Evolutionary conservation across 2,888 invertebrate genomes (phyloP).

Genomic region (Leptopterna dolabrata): DNA sequence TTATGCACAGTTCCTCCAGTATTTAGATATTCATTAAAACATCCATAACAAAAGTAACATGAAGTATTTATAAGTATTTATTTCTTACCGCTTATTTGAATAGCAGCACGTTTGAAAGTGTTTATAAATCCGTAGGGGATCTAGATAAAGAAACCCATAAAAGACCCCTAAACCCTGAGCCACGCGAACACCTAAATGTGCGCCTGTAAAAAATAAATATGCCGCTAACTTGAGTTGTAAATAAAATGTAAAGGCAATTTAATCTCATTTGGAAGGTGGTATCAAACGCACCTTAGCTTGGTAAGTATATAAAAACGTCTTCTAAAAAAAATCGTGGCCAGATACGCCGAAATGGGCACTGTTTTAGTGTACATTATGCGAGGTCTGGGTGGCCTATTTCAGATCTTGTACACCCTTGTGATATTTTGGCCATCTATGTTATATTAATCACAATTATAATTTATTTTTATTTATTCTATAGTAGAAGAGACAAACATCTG

Average conservation of each 20-base stretch:
- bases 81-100: not conserved
- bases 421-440: no score
- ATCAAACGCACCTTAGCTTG: not conserved
- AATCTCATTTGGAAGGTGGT: no score
- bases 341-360: not conserved
- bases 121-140: not conserved
- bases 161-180: not conserved
- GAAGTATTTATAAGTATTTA: no score
- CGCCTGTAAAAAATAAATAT: not conserved
- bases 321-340: not conserved
- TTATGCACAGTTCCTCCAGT: no score
- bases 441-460: no score
- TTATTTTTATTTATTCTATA: no score
- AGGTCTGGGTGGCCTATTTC: no score
- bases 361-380: no score
- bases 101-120: not conserved
- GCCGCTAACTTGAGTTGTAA: not conserved
- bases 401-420: no score
- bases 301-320: not conserved
- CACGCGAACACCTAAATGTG: not conserved
- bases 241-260: not conserved
- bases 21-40: no score
- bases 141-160: not conserved
- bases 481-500: no score
- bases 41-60: no score